phyloP scores from a whole-genome alignment of 2,888 invertebrate species.

The Resseliella maxima region DNA sequence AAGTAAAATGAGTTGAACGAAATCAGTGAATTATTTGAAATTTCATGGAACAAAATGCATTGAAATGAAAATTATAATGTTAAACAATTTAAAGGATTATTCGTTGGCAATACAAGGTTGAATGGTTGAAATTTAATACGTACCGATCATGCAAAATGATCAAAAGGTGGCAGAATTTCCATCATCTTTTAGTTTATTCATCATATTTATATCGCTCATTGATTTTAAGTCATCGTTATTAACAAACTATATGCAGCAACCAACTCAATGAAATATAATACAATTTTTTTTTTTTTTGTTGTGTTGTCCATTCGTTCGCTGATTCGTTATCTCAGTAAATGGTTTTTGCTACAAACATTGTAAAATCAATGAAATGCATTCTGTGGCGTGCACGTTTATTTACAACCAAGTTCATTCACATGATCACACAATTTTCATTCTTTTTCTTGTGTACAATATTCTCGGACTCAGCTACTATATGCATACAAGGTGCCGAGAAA shows the following conservation, averaged over 20 bases:
- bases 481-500: conserved; percentile 17
- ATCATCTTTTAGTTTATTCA: neutral
- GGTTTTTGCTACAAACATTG: conserved; percentile 16
- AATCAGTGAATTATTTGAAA: neutral
- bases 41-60: neutral
- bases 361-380: conserved; percentile 38
- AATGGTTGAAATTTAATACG: neutral
- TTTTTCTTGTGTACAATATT: neutral
- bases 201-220: neutral
- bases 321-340: conserved; percentile 49
- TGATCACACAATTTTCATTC: conserved; percentile 33
- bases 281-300: neutral
- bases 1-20: neutral
- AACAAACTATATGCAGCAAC: neutral
- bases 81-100: neutral
- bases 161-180: neutral
- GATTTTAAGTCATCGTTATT: conserved; percentile 17
- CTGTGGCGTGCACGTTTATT: neutral
- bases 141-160: neutral
- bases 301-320: too few species aligned
- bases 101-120: neutral
- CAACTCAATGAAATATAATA: conserved; percentile 39
- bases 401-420: conserved; percentile 54
- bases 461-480: neutral
- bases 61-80: neutral